These are phyloP conservation scores for Cephonodes hylas DNA, from an alignment of 2,888 invertebrate species.

Conservation along the genomic window DNA sequence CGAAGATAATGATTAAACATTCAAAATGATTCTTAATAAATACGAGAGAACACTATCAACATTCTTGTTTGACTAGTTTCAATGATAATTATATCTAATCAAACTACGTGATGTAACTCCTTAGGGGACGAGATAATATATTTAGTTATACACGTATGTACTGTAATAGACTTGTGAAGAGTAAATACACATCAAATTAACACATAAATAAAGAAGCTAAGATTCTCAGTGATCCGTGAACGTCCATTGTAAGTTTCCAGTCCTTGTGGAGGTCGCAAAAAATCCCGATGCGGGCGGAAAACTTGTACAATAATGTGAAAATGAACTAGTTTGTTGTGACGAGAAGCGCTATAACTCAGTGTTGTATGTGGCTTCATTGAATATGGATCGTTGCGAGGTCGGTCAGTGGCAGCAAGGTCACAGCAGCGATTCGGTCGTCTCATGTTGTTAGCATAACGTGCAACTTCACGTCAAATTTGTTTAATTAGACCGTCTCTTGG, in stretches of 20 bases:
- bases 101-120: too few species aligned
- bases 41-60: too few species aligned
- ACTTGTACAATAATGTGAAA: slow-evolving; percentile 16
- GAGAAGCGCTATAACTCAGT: slow-evolving; percentile 20
- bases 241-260: neutral
- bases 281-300: slow-evolving; percentile 12
- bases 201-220: too few species aligned
- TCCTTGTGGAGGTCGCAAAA: neutral
- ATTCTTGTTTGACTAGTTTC: too few species aligned
- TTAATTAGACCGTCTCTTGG: neutral
- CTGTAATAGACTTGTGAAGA: too few species aligned
- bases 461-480: neutral
- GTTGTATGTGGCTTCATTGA: slow-evolving; percentile 48
- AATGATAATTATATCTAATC: too few species aligned
- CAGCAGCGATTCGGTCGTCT: slow-evolving; percentile 7
- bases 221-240: neutral
- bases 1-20: too few species aligned
- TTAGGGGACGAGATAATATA: too few species aligned
- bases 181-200: too few species aligned
- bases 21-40: too few species aligned
- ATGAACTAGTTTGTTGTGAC: slow-evolving; percentile 26
- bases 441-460: neutral
- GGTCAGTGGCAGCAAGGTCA: slow-evolving; percentile 67
- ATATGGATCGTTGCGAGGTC: slow-evolving; percentile 65
- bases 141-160: too few species aligned